Conservation (phyloP, 2,888 invertebrate genomes). For the Dilophus febrilis region DNA sequence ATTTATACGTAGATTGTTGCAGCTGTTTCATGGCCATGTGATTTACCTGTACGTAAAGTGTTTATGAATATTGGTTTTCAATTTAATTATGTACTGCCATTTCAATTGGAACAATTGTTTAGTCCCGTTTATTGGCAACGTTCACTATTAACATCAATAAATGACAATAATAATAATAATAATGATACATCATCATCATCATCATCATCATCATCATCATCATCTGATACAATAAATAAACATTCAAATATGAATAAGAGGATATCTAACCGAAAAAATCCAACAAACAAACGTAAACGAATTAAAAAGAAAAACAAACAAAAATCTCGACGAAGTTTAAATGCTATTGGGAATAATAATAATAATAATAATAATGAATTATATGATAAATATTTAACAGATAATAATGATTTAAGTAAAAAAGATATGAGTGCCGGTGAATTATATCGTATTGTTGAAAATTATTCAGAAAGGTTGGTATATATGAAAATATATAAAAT, state of each 20-base stretch:
- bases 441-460: conserved; percentile 15
- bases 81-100: conserved; percentile 23
- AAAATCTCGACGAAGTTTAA: background rate
- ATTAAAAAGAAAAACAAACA: no score
- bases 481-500: no score
- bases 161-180: no score
- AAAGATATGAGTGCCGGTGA: conserved; percentile 25
- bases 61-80: conserved; percentile 28
- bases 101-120: conserved; percentile 19
- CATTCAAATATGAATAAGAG: no score
- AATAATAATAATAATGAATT: background rate
- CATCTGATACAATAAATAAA: no score
- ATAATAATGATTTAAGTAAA: background rate
- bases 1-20: background rate
- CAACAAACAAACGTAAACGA: no score
- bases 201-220: no score
- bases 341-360: background rate
- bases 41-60: conserved; percentile 19
- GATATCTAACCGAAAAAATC: no score
- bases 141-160: no score
- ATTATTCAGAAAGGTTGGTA: background rate
- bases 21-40: conserved; percentile 24
- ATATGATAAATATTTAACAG: background rate
- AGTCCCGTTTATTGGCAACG: conserved; percentile 9
- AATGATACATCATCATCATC: no score